Evolutionary conservation across 2,888 invertebrate genomes (phyloP).

Genomic region (Toxonevra muliebris): DNA sequence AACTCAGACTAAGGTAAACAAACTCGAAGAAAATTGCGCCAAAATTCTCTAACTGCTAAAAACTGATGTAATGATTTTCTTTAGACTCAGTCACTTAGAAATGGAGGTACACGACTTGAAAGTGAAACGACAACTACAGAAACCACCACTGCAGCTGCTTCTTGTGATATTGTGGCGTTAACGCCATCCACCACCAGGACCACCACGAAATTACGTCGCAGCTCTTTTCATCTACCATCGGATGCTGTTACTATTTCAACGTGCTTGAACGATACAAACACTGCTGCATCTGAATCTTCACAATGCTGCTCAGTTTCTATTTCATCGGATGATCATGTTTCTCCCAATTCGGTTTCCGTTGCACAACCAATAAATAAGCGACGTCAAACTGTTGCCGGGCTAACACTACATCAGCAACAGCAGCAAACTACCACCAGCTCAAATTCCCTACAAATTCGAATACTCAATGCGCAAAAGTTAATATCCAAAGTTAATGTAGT

Average conservation of each 20-base stretch:
- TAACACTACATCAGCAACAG: too few species aligned
- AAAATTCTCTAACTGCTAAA: background rate
- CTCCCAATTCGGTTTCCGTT: too few species aligned
- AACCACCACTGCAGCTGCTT: too few species aligned
- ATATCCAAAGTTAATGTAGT: slow-evolving; percentile 18
- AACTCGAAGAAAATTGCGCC: background rate
- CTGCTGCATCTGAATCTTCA: background rate
- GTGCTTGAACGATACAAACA: background rate
- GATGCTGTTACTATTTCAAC: background rate
- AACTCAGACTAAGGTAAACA: slow-evolving; percentile 14
- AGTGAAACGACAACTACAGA: too few species aligned
- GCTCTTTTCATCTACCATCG: background rate
- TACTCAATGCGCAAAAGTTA: slow-evolving; percentile 16
- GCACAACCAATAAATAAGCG: background rate
- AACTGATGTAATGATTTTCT: background rate
- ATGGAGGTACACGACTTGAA: too few species aligned
- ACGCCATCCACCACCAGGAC: too few species aligned
- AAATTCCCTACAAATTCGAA: slow-evolving; percentile 16
- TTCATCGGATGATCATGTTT: background rate
- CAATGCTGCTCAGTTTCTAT: background rate
- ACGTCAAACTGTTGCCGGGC: too few species aligned
- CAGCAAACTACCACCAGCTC: background rate
- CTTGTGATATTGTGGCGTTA: too few species aligned
- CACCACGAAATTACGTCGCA: too few species aligned
- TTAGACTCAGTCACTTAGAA: too few species aligned